Evolutionary conservation across 2,888 invertebrate genomes (phyloP), one percentile per base, ranked within the genome.

Genomic region (Oscheius sp.): DNA sequence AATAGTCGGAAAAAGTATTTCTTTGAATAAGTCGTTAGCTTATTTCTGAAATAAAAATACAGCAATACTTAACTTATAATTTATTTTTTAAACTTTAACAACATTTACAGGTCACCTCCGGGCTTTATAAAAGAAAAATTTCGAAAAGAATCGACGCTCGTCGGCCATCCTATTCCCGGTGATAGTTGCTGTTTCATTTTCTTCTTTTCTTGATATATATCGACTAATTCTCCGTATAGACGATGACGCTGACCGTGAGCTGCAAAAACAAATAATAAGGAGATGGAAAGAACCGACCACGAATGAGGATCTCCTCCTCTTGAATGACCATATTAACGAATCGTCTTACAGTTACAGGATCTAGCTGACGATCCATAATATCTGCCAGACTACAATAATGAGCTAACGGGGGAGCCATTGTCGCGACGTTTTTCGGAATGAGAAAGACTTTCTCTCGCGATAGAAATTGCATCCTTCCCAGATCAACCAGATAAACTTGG

Each of bases 331-430:
- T 26, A 17, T 66, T 45, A 14, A 22, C 12, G 26, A 66, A 66
- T 6, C 12, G 9, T 14, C 28, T 66, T 6, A 66, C 47, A 1
- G 44, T 17, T 1, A 30, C 28, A 14, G 54, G 54, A 30, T 66
- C 66, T 9, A 66, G 36, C 14, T 36, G 44, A n/a, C 44, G 17
- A 24, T 38, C 56, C 30, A 44, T 57, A 14, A 56, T 33, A 26
- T 28, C 33, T 20, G 47, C 36, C 41, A 57, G 32, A 24, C 56
- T 32, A 57, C 66, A 66, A 47, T 57, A 56, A 26, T 66, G 66
- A 32, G 66, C 66, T 8, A 66, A 28, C 2, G 66, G 66, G 6
- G 66, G 66, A 5, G 66, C 66, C 66, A 66, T 66, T n/a, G 38
- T 66, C 5, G 66, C 56, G 5, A 66, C 30, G 33, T 17, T 44